phyloP scores from a whole-genome alignment of 2,797 vertebrate species.

The Lemur catta region DNA sequence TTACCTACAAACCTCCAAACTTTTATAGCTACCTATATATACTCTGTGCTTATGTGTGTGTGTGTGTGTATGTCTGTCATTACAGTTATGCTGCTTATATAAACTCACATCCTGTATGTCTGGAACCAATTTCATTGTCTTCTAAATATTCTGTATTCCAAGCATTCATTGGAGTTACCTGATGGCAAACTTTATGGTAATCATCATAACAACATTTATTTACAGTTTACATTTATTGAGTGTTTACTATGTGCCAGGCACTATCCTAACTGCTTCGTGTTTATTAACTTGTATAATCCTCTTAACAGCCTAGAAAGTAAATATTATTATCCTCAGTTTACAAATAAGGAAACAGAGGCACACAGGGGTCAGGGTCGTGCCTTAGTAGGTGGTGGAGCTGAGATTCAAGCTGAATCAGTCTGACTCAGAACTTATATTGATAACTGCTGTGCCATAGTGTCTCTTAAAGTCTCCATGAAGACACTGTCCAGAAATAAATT shows the following conservation, averaged over 20 bases:
- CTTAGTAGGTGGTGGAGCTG: not conserved
- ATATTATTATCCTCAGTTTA: conserved; percentile 35
- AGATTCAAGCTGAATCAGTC: not conserved
- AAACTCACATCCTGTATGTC: conserved; percentile 35
- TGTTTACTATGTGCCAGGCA: conserved; percentile 40
- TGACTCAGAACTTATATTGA: not conserved
- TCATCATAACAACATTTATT: not conserved
- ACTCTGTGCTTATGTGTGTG: not conserved
- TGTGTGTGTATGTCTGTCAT: not conserved
- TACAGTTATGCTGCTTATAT: not conserved
- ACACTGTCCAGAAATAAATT: conserved; percentile 42
- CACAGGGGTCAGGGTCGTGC: not conserved
- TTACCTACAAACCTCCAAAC: not conserved
- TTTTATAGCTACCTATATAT: not conserved
- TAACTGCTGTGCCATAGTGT: not conserved
- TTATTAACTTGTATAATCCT: conserved; percentile 58
- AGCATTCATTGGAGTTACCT: conserved; percentile 16
- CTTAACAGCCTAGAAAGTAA: conserved; percentile 53
- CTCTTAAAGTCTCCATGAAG: not conserved
- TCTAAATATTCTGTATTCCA: conserved; percentile 21
- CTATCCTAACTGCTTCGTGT: not conserved
- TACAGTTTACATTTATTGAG: conserved; percentile 52
- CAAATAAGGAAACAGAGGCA: conserved; percentile 18
- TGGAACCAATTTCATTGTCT: conserved; percentile 45
- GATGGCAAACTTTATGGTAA: conserved; percentile 42